Conservation (phyloP, 2,113 vertebrate genomes). For the Coracopsis vasa region DNA sequence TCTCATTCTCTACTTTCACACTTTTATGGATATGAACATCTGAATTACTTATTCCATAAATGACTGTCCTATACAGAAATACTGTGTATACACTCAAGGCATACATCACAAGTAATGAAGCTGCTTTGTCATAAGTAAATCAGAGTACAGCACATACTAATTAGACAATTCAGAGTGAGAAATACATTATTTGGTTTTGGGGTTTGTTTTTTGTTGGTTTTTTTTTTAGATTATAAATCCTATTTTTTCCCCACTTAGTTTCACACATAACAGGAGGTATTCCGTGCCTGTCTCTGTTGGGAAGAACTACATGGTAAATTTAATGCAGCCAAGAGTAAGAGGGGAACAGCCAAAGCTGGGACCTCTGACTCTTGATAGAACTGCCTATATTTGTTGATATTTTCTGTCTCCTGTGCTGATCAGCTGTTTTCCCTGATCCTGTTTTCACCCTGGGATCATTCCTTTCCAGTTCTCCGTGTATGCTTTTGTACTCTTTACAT, state of each 20-base stretch:
- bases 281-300: fast-evolving
- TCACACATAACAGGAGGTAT: background rate
- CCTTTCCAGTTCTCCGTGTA: background rate
- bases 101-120: background rate
- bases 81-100: background rate
- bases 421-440: background rate
- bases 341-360: background rate
- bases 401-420: background rate
- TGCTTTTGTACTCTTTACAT: background rate
- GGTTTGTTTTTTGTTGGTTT: no score
- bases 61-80: background rate
- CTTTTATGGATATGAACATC: background rate
- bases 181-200: background rate
- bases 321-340: background rate
- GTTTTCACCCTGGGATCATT: background rate
- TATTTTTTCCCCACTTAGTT: background rate
- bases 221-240: background rate
- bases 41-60: background rate
- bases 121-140: background rate
- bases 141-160: background rate
- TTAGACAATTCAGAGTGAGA: background rate
- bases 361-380: background rate
- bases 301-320: background rate
- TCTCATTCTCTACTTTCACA: background rate
- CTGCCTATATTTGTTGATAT: background rate